Percentiles rank a stretch among this genome's conserved stretches.
Evolutionary conservation across 1,140 invertebrate genomes (phyloP).

Genomic region (Drosophila pruinosa): DNA sequence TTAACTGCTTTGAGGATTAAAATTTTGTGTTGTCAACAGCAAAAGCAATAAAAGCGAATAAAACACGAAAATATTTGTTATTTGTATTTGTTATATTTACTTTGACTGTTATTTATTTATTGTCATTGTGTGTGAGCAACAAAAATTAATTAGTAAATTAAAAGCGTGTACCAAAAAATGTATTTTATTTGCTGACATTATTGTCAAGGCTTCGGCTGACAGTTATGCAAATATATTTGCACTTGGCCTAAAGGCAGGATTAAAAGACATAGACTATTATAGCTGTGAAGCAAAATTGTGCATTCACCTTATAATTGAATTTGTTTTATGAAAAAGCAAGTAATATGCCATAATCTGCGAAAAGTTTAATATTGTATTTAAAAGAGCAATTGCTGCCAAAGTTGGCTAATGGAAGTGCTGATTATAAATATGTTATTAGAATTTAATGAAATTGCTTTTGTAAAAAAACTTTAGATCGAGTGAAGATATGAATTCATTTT

Average conservation of each 20-base stretch:
- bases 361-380: background rate
- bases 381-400: too few relatives aligned
- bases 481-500: too few relatives aligned
- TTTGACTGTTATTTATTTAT: constrained; percentile 15
- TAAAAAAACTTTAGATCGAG: too few relatives aligned
- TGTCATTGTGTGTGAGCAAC: constrained; percentile 19
- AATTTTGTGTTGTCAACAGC: constrained; percentile 29
- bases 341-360: background rate
- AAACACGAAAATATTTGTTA: constrained; percentile 28
- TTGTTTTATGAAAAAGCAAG: background rate
- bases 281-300: background rate
- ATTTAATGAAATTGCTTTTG: too few relatives aligned
- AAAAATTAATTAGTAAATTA: constrained; percentile 46
- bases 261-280: background rate
- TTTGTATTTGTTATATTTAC: constrained; percentile 10
- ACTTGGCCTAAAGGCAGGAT: background rate
- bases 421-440: too few relatives aligned
- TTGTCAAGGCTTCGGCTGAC: background rate
- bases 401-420: too few relatives aligned
- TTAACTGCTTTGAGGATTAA: constrained; percentile 38
- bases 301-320: background rate
- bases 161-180: constrained; percentile 8
- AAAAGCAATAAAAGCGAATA: background rate
- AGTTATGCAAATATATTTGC: background rate
- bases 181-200: constrained; percentile 14